Base-by-base conservation (phyloP, 2,797 vertebrate genomes). In the Remorina albescens region DNA sequence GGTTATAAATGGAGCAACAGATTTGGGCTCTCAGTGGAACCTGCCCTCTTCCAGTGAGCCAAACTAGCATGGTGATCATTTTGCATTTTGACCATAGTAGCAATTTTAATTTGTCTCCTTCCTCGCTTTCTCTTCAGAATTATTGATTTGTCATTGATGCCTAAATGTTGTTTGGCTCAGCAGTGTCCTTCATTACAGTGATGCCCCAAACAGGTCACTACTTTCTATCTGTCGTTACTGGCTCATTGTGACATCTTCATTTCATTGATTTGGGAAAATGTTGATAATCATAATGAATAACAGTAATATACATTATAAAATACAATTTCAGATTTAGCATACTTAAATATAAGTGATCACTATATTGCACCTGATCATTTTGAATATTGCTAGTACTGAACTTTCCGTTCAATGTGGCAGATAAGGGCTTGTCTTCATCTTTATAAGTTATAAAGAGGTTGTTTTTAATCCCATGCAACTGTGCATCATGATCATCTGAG, bases 121-220 rank as follows among this genome's bases (percentile, higher is more conserved):
- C 21, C 61, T 73, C 70, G 46, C 56, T 67, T 64, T 83, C 42
- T 56, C 50, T 47, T 66, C 47, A 54, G 37, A 74, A 53, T 21
- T 76, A 82, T 86, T 82, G 81, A 81, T 85, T 85, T 78, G 55
- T 72, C 50, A 71, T 64, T 57, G 68, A 71, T 19, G 25, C 32
- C 54, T 19, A 46, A 71, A 54, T 74, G 69, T 74, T 66, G 68
- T 76, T 71, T 70, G 76, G 58, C 72, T 84, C 74, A 73, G 78
- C 81, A 67, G 49, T 78, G 78, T 72, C 78, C 78, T 80, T 75
- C 66, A 63, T 76, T 76, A 61, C 61, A 47, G 26, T 37, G 34
- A 26, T 65, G n/a, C 53, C 67, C 44, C 41, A 51, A 32, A 49
- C 49, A 61, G 60, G 59, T 78, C 55, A 44, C 37, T 39, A 25